Conservation (phyloP, 2,797 vertebrate genomes). For the Crax fasciolata region DNA sequence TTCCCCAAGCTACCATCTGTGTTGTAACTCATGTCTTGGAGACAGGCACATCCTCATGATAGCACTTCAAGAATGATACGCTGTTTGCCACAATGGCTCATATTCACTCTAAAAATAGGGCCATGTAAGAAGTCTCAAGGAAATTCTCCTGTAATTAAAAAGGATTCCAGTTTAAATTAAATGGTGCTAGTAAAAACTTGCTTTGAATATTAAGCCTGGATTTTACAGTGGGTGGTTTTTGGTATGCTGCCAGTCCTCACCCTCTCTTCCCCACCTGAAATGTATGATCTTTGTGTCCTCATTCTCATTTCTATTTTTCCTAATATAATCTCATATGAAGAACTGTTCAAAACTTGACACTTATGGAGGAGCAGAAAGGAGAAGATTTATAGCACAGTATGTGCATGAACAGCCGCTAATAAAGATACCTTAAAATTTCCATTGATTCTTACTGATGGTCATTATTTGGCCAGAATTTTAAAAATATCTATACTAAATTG, state of each 20-base stretch:
- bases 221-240: background rate
- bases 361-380: background rate
- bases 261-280: background rate
- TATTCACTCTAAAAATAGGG: constrained; percentile 26
- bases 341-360: background rate
- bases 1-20: constrained; percentile 55
- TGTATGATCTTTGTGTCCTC: background rate
- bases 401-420: background rate
- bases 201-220: constrained; percentile 12
- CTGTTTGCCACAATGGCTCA: constrained; percentile 4
- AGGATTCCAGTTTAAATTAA: constrained; percentile 43
- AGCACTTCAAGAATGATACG: constrained; percentile 17
- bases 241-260: background rate
- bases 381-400: background rate
- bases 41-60: constrained; percentile 2
- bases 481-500: background rate
- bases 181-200: background rate
- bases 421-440: background rate
- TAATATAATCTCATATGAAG: background rate
- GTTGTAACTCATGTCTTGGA: constrained; percentile 40
- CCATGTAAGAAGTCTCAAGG: background rate
- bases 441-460: background rate
- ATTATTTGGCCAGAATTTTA: background rate
- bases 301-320: background rate
- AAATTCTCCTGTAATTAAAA: constrained; percentile 44